Evolutionary conservation across 2,113 vertebrate genomes (phyloP).

Genomic region (Cricetomys ansorgei): DNA sequence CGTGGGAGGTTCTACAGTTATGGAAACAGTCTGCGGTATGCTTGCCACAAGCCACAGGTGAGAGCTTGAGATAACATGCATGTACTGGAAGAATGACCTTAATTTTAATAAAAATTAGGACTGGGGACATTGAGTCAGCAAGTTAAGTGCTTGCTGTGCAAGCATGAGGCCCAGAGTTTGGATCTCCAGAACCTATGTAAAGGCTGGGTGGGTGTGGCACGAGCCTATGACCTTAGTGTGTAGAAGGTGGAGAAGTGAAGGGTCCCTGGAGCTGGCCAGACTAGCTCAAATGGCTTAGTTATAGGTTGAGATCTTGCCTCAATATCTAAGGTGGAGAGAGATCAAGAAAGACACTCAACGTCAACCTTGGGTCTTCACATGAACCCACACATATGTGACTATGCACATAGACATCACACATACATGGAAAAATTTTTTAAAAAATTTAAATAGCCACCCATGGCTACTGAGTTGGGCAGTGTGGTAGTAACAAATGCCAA

Average conservation of each 20-base stretch:
- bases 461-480: background rate
- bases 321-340: background rate
- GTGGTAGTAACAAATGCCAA: background rate
- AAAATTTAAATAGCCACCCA: background rate
- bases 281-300: background rate
- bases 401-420: background rate
- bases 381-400: background rate
- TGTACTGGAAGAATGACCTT: background rate
- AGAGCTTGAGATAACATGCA: background rate
- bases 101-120: background rate
- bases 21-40: background rate
- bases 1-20: background rate
- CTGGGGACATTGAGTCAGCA: background rate
- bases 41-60: background rate
- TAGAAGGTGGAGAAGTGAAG: background rate
- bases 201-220: background rate
- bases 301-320: background rate
- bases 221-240: background rate
- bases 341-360: background rate
- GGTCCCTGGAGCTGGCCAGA: background rate
- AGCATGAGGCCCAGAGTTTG: background rate
- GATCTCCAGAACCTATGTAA: background rate
- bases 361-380: background rate
- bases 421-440: too few relatives aligned
- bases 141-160: background rate